Conservation (phyloP, 2,113 vertebrate genomes). For the Rhinopomastus cyanomelas region DNA sequence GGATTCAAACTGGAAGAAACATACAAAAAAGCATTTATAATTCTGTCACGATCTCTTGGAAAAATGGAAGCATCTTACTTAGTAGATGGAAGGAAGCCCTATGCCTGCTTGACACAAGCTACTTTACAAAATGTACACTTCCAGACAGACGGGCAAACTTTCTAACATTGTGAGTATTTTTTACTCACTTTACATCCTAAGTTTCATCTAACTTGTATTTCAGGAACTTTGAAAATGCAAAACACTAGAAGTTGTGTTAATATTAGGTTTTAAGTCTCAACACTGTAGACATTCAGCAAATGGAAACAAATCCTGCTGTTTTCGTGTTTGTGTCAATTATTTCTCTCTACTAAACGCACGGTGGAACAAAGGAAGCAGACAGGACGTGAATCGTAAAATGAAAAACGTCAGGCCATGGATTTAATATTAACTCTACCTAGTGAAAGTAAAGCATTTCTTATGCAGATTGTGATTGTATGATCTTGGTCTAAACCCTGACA, state of each 20-base stretch:
- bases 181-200: not conserved
- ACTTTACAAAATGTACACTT: not conserved
- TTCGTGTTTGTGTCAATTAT: not conserved
- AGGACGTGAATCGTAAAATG: not conserved
- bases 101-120: not conserved
- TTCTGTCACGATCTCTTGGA: not conserved
- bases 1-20: not conserved
- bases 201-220: not conserved
- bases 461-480: not conserved
- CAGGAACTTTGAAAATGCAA: not conserved
- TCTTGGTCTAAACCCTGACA: not conserved
- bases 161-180: not conserved
- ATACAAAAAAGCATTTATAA: not conserved
- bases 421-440: not conserved
- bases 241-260: not conserved
- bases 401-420: not conserved
- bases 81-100: not conserved
- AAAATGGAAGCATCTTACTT: not conserved
- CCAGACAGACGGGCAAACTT: not conserved
- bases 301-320: not conserved
- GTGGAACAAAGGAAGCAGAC: not conserved
- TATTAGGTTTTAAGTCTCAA: not conserved
- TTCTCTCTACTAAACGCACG: not conserved
- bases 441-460: not conserved
- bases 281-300: not conserved